Evolutionary conservation across 2,888 invertebrate species (phyloP).

Genomic region (Phyllotreta striolata): DNA sequence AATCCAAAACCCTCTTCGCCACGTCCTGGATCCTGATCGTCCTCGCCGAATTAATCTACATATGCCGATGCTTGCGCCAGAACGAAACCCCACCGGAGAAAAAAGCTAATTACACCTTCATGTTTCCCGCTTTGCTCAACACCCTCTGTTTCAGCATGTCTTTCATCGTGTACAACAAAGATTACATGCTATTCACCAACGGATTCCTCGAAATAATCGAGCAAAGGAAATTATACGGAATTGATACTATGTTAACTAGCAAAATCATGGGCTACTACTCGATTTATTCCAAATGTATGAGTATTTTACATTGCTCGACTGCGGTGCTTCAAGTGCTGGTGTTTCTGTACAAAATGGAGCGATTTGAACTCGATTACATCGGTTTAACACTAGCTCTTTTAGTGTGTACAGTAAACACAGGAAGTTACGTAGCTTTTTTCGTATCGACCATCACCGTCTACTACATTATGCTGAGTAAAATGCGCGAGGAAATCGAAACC

Average conservation of each 20-base stretch:
- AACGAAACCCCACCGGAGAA: not conserved
- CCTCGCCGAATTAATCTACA: not conserved
- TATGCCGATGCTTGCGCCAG: not conserved
- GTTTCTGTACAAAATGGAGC: not conserved
- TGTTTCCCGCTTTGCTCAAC: constrained; percentile 1
- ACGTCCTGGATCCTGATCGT: not conserved
- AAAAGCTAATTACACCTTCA: constrained; percentile 7
- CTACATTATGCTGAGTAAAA: not conserved
- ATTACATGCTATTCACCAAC: constrained; percentile 19
- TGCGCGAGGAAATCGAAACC: not conserved
- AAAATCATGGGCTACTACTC: not conserved
- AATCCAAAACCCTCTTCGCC: not conserved
- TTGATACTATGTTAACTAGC: constrained; percentile 20
- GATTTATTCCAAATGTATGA: not conserved
- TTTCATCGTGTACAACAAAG: constrained; percentile 5
- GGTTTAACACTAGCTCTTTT: not conserved
- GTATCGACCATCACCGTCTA: not conserved
- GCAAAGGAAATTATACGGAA: constrained; percentile 25
- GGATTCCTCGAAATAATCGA: constrained; percentile 24
- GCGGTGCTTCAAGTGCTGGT: not conserved
- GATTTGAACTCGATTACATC: not conserved
- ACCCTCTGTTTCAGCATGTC: not conserved
- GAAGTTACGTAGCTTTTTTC: not conserved
- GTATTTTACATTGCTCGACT: not conserved
- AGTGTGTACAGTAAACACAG: not conserved